A percentile compares a stretch with the other conserved stretches of the same genome.
Evolutionary conservation across 2,113 vertebrate species (phyloP).

Genomic region (Megalops atlanticus): DNA sequence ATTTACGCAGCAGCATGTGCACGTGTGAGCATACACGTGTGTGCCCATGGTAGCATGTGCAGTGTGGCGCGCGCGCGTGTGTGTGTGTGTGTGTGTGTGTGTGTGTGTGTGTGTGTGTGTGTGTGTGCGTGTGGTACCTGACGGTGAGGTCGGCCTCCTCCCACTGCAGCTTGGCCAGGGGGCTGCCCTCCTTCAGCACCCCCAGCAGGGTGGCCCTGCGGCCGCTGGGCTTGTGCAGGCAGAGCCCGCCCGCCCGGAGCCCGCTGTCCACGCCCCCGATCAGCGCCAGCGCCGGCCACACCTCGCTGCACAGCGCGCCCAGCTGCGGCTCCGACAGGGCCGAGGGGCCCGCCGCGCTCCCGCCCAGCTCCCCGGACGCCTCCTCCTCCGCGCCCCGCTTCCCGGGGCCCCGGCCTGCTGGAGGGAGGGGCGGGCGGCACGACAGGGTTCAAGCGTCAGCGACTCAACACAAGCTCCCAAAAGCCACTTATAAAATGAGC

Average conservation of each 20-base stretch:
- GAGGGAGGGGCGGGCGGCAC: neutral
- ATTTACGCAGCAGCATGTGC: neutral
- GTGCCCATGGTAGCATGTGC: no score
- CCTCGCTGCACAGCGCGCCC: slow-evolving; percentile 66
- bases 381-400: slow-evolving; percentile 42
- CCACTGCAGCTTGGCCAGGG: slow-evolving; percentile 76
- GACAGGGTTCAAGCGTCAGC: no score
- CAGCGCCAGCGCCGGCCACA: slow-evolving; percentile 76
- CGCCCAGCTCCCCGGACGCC: slow-evolving; percentile 25
- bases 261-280: slow-evolving; percentile 76
- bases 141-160: slow-evolving; percentile 73
- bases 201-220: slow-evolving; percentile 72
- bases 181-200: slow-evolving; percentile 73
- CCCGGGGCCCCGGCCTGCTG: slow-evolving; percentile 30
- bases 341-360: slow-evolving; percentile 44
- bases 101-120: neutral
- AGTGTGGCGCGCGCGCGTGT: no score
- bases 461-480: no score
- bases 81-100: neutral
- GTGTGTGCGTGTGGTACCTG: slow-evolving; percentile 61
- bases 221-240: slow-evolving; percentile 70
- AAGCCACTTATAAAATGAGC: no score
- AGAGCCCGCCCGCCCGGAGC: slow-evolving; percentile 72
- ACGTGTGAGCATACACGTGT: neutral
- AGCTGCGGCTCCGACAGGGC: slow-evolving; percentile 69